Evolutionary conservation across 1,140 invertebrate species (phyloP).

Genomic region (Rhopalosiphum maidis): DNA sequence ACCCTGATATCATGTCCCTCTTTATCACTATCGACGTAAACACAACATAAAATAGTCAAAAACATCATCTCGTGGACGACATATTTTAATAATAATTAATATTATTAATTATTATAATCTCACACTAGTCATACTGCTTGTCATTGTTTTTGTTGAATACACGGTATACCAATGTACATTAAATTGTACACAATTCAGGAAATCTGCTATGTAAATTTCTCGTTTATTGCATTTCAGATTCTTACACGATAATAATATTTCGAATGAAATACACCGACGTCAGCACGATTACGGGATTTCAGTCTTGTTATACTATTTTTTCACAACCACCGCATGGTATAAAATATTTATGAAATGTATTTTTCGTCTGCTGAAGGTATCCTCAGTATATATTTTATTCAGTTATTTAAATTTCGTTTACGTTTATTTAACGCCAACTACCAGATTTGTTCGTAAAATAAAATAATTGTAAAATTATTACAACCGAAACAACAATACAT

Average conservation of each 20-base stretch:
- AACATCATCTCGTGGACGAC: neutral
- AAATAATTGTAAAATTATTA: neutral
- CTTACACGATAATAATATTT: neutral
- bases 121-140: no score
- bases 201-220: slow-evolving; percentile 3
- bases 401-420: neutral
- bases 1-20: neutral
- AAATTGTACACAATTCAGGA: neutral
- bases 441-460: neutral
- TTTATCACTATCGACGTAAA: neutral
- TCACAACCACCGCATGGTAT: no score
- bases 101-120: neutral
- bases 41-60: no score
- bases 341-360: no score
- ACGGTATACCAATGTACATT: neutral
- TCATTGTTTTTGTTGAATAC: neutral
- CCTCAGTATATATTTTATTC: neutral
- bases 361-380: neutral
- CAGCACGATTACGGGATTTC: neutral
- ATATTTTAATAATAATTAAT: no score
- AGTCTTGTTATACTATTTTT: neutral
- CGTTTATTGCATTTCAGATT: neutral
- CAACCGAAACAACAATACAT: no score
- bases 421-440: neutral
- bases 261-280: neutral